Conservation (phyloP, 1,140 invertebrate species). For the Eupeodes corollae region DNA sequence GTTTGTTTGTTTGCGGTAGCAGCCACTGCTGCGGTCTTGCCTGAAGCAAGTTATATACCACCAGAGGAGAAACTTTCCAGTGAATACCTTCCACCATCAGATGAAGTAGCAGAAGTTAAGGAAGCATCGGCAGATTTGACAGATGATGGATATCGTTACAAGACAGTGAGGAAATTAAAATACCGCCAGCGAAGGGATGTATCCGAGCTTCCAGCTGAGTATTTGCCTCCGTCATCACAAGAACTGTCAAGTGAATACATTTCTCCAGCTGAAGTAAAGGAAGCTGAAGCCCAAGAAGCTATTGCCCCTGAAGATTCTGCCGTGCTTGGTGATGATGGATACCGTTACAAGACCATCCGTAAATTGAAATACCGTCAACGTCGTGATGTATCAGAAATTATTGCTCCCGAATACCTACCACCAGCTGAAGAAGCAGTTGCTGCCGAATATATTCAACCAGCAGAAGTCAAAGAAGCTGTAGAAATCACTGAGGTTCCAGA, state of each 20-base stretch:
- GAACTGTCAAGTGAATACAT: slow-evolving; percentile 18
- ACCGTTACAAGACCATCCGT: slow-evolving; percentile 21
- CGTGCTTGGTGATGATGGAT: slow-evolving; percentile 15
- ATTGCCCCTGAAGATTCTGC: slow-evolving; percentile 8
- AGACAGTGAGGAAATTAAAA: slow-evolving; percentile 13
- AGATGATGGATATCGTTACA: slow-evolving; percentile 17
- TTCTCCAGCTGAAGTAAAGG: slow-evolving; percentile 12
- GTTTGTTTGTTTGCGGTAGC: too few species aligned
- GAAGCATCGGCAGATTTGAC: slow-evolving; percentile 6
- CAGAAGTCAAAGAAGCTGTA: background rate
- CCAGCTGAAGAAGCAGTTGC: slow-evolving; percentile 12
- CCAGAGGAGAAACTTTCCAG: too few species aligned
- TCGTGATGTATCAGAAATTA: slow-evolving; percentile 22
- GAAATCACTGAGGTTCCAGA: slow-evolving; percentile 9
- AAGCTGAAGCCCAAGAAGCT: slow-evolving; percentile 5
- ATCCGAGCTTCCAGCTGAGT: slow-evolving; percentile 16
- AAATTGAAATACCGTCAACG: slow-evolving; percentile 18
- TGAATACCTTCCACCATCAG: background rate
- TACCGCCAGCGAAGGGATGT: slow-evolving; percentile 19
- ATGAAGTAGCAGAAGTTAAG: slow-evolving; percentile 8
- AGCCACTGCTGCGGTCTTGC: too few species aligned
- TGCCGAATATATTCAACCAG: slow-evolving; percentile 1
- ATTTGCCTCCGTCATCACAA: slow-evolving; percentile 15
- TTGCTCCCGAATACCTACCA: slow-evolving; percentile 19
- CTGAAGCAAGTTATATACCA: too few species aligned